A percentile compares a stretch with the other conserved stretches of the same genome.
phyloP scores from a whole-genome alignment of 2,797 vertebrate genomes.

The Pangasius mekongensis region DNA sequence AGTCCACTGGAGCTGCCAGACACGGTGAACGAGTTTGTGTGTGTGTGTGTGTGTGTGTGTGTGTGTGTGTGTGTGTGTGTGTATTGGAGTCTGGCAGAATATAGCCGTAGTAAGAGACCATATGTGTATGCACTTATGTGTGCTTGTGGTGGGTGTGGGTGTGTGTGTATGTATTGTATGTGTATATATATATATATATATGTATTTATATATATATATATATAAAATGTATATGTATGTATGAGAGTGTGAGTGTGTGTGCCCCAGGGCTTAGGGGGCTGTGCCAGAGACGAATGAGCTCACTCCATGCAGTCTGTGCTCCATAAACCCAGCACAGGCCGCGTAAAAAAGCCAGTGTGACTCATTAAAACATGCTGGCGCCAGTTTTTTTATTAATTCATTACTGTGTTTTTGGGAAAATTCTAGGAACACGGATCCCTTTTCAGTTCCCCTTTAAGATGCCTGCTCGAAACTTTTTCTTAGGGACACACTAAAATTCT shows the following conservation, averaged over 20 bases:
- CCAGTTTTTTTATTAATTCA: constrained; percentile 80
- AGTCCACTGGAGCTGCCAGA: constrained; percentile 70
- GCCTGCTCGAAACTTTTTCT: constrained; percentile 28
- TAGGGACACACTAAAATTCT: neutral
- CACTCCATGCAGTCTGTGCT: constrained; percentile 63
- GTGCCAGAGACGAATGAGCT: constrained; percentile 75
- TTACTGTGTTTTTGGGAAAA: constrained; percentile 73
- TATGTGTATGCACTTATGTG: constrained; percentile 57
- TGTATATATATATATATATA: too few relatives aligned
- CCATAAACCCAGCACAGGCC: constrained; percentile 55
- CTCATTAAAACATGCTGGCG: constrained; percentile 81
- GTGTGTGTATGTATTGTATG: neutral
- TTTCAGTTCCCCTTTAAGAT: constrained; percentile 63
- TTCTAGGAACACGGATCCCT: constrained; percentile 55
- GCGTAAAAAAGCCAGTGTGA: constrained; percentile 72
- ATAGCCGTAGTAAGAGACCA: constrained; percentile 57
- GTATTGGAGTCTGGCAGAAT: constrained; percentile 51
- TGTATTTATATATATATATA: constrained; percentile 3
- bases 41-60: constrained; percentile 24
- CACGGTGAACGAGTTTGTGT: constrained; percentile 34
- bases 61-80: neutral
- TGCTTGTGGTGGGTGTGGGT: constrained; percentile 34
- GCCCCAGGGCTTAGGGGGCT: constrained; percentile 74
- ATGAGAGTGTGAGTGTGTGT: constrained; percentile 54
- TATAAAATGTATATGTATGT: constrained; percentile 32